Conservation (phyloP, 2,113 vertebrate genomes). For the Arvicanthis niloticus region DNA sequence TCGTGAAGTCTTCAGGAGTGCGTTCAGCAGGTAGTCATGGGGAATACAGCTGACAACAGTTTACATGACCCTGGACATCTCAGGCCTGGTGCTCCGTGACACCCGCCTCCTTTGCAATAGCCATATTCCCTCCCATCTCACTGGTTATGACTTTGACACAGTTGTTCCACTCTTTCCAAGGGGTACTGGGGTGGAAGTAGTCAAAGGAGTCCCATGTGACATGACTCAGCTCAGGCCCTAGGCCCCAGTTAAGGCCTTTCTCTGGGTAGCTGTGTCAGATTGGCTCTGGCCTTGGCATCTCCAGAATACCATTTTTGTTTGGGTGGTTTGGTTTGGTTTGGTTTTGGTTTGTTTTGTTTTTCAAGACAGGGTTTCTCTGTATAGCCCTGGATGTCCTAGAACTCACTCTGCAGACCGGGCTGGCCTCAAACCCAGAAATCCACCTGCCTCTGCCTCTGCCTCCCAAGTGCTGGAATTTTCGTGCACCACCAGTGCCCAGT, state of each 20-base stretch:
- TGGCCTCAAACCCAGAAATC: too few relatives aligned
- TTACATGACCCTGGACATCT: neutral
- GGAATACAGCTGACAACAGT: neutral
- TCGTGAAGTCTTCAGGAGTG: neutral
- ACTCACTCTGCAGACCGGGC: too few relatives aligned
- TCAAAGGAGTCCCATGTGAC: neutral
- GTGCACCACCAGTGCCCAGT: too few relatives aligned
- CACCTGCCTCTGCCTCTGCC: too few relatives aligned
- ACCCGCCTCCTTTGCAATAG: neutral
- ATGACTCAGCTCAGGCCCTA: neutral
- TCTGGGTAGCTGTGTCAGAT: neutral
- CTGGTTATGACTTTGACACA: neutral
- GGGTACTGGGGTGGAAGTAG: too few relatives aligned
- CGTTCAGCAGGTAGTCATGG: neutral
- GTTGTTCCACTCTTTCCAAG: fast-evolving
- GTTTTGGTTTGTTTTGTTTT: too few relatives aligned
- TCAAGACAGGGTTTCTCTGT: too few relatives aligned
- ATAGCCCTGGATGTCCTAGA: too few relatives aligned
- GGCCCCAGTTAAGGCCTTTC: neutral
- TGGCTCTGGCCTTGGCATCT: neutral
- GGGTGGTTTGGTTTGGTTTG: too few relatives aligned
- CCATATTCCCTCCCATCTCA: neutral
- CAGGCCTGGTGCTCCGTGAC: too few relatives aligned
- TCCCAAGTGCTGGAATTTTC: too few relatives aligned
- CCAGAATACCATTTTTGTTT: neutral